Percentiles rank a stretch among this genome's conserved stretches.
Evolutionary conservation across 1,140 invertebrate species (phyloP).

Genomic region (Drosophila persimilis): DNA sequence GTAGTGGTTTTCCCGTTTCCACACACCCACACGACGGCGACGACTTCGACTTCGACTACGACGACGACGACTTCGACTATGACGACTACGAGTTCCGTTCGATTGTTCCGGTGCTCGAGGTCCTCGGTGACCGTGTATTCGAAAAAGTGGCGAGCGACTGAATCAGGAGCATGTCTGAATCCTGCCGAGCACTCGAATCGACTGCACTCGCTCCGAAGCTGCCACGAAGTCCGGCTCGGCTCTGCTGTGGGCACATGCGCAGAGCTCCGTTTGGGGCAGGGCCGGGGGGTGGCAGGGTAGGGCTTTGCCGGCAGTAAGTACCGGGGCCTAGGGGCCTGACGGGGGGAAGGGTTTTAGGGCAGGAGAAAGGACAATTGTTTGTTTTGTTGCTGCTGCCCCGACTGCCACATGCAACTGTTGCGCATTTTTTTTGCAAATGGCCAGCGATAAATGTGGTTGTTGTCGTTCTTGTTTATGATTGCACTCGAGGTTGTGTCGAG

Average conservation of each 20-base stretch:
- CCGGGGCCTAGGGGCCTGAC: neutral
- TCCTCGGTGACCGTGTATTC: slow-evolving; percentile 52
- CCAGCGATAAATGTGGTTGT: slow-evolving; percentile 46
- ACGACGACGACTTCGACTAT: neutral
- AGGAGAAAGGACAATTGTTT: slow-evolving; percentile 76
- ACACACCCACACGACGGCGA: slow-evolving; percentile 7
- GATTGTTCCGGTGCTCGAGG: slow-evolving; percentile 19
- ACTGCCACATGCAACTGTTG: slow-evolving; percentile 70
- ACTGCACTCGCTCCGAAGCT: slow-evolving; percentile 1
- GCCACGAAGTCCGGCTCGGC: slow-evolving; percentile 22
- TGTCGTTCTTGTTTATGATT: slow-evolving; percentile 47
- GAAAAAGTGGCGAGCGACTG: slow-evolving; percentile 65
- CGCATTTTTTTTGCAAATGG: slow-evolving; percentile 75
- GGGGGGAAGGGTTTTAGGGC: slow-evolving; percentile 29
- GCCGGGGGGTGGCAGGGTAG: no score
- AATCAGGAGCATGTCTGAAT: slow-evolving; percentile 11
- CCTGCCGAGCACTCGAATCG: slow-evolving; percentile 20
- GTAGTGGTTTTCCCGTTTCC: slow-evolving; percentile 18
- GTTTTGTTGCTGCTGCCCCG: slow-evolving; percentile 48
- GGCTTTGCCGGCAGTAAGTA: slow-evolving; percentile 46
- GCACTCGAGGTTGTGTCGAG: slow-evolving; percentile 28
- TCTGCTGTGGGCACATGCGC: slow-evolving; percentile 78
- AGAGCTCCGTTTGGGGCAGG: neutral
- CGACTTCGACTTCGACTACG: neutral
- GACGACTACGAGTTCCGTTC: neutral